Conservation (phyloP, 2,888 invertebrate genomes). For the Philereme vetulata region DNA sequence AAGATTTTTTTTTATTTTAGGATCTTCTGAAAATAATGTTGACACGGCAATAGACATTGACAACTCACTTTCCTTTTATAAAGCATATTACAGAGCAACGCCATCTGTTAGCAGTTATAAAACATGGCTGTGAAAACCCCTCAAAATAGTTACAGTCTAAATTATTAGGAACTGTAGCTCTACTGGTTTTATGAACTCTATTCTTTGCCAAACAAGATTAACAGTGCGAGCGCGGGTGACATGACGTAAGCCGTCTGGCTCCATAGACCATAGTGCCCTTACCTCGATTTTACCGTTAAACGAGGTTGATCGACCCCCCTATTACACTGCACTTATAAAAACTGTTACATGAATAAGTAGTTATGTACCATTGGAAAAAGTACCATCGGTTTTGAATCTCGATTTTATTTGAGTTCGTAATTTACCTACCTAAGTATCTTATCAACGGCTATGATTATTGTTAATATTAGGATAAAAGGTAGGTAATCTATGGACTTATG, state of each 20-base stretch:
- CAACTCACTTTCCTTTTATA: too few relatives aligned
- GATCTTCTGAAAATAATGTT: too few relatives aligned
- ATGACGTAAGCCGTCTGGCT: conserved; percentile 33
- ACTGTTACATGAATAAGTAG: conserved; percentile 29
- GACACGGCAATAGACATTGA: too few relatives aligned
- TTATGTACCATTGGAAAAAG: neutral
- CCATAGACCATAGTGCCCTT: conserved; percentile 48
- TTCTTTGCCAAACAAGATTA: conserved; percentile 33
- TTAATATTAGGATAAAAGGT: too few relatives aligned
- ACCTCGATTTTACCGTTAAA: conserved; percentile 60
- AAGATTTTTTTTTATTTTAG: too few relatives aligned
- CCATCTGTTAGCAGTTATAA: too few relatives aligned
- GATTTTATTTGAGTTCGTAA: conserved; percentile 5
- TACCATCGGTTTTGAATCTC: conserved; percentile 4
- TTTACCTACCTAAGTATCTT: neutral
- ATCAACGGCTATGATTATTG: too few relatives aligned
- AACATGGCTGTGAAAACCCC: too few relatives aligned
- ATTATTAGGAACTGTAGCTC: neutral
- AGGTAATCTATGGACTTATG: too few relatives aligned
- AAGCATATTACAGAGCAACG: too few relatives aligned
- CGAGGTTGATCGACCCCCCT: conserved; percentile 69
- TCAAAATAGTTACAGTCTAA: too few relatives aligned
- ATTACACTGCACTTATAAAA: conserved; percentile 39
- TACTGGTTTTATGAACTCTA: conserved; percentile 2
- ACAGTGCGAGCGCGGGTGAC: neutral